phyloP scores from a whole-genome alignment of 1,140 invertebrate species.

The Orius laevigatus region DNA sequence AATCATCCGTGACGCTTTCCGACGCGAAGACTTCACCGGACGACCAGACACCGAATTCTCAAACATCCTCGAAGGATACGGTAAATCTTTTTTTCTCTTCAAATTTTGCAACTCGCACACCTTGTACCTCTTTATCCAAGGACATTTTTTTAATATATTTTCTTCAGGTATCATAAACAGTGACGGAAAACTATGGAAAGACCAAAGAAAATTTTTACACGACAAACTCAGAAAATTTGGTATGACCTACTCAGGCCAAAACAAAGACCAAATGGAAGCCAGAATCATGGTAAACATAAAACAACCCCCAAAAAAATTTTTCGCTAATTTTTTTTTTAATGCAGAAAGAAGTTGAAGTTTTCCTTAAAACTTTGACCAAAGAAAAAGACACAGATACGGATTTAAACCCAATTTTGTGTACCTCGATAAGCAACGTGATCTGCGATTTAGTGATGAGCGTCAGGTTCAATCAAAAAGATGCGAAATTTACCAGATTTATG shows the following conservation, averaged over 20 bases:
- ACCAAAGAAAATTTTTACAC: constrained; percentile 78
- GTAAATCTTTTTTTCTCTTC: constrained; percentile 39
- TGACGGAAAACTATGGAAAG: constrained; percentile 80
- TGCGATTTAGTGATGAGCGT: constrained; percentile 80
- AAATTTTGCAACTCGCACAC: background rate
- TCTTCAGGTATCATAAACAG: constrained; percentile 75
- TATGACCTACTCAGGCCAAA: constrained; percentile 58
- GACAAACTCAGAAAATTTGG: constrained; percentile 77
- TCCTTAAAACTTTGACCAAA: constrained; percentile 43
- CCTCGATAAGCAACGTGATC: constrained; percentile 79
- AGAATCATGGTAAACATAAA: constrained; percentile 60
- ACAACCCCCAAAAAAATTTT: background rate
- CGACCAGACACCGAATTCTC: constrained; percentile 68
- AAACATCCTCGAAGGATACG: constrained; percentile 73
- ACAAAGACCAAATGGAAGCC: constrained; percentile 65
- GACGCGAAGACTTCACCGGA: constrained; percentile 67
- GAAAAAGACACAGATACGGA: constrained; percentile 45
- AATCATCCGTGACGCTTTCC: constrained; percentile 66
- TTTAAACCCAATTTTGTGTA: constrained; percentile 51
- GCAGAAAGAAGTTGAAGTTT: constrained; percentile 58
- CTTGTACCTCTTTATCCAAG: background rate
- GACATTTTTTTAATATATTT: constrained; percentile 21
- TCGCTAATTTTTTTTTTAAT: constrained; percentile 22
- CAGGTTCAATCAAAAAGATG: constrained; percentile 59
- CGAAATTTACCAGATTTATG: constrained; percentile 60